Percentiles rank a stretch among this genome's conserved stretches.
Conservation (phyloP, 2,113 vertebrate species). For the Proterorhinus semilunaris region DNA sequence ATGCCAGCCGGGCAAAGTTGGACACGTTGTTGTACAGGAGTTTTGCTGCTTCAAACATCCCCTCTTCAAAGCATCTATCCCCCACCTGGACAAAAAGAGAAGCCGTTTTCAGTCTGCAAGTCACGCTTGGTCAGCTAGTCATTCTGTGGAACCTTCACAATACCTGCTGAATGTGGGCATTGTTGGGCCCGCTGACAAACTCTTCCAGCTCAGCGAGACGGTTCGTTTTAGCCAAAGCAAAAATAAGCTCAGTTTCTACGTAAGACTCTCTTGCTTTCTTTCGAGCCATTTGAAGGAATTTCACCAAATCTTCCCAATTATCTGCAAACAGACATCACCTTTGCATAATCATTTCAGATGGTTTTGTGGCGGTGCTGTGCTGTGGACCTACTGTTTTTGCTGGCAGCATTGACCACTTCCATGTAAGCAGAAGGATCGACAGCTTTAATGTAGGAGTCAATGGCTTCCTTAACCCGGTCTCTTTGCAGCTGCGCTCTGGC, state of each 20-base stretch:
- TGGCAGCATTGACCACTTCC: conserved; percentile 88
- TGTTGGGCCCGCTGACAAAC: conserved; percentile 89
- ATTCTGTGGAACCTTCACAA: neutral
- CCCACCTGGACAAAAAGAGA: conserved; percentile 77
- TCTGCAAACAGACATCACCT: conserved; percentile 69
- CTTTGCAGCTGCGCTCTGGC: conserved; percentile 86
- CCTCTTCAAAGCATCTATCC: conserved; percentile 87
- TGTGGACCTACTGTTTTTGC: conserved; percentile 79
- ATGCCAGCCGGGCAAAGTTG: conserved; percentile 88
- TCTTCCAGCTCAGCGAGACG: conserved; percentile 89
- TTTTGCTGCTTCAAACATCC: conserved; percentile 88
- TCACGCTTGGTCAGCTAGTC: too few relatives aligned
- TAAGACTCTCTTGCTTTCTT: conserved; percentile 88
- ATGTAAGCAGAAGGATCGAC: conserved; percentile 87
- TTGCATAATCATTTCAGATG: neutral
- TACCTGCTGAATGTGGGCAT: conserved; percentile 92
- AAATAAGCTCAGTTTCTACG: conserved; percentile 90
- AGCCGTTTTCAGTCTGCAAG: neutral
- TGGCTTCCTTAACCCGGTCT: conserved; percentile 90
- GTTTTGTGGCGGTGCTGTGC: neutral
- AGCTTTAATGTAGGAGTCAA: conserved; percentile 89
- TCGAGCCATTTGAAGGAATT: conserved; percentile 92
- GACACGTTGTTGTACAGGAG: conserved; percentile 88
- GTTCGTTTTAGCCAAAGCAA: conserved; percentile 90
- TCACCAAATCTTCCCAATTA: conserved; percentile 93